Evolutionary conservation across 2,113 vertebrate species (phyloP), one percentile per base, ranked within the genome.

Genomic region (Saccopteryx bilineata): DNA sequence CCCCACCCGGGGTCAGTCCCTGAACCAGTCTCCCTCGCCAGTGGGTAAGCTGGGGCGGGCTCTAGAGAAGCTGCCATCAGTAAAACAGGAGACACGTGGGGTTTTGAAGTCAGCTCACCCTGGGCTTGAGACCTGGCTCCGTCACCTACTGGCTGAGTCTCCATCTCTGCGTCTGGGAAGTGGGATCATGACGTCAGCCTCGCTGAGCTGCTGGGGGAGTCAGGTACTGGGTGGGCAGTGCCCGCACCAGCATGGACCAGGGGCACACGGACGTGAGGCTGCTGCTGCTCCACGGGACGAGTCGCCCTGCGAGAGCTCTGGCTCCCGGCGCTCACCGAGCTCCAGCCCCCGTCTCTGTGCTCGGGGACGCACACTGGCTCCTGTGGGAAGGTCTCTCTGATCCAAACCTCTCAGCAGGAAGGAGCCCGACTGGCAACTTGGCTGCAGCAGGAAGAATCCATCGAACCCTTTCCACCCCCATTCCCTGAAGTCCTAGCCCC

Each of bases 301-400:
- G 50, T 58, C 33, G 19, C 50, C 26, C 4, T 17, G 5, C 4
- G 48, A 75, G 31, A 61, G 12, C 31, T 69, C 75, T 71, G 52
- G 1, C 12, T 4, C 2, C 54, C 18, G 21, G 15, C 4, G 31
- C 54, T 66, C 72, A 50, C 1, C 0, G 31, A 72, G 23, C 17
- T n/a, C 50, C 2, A 26, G 63, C 15, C 52, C 50, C n/a, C 5
- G 19, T 5, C n/a, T 85, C 76, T 13, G 2, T 9, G 28, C 52
- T 78, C 31, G 23, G 8, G 19, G 63, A 75, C 21, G 31, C 9
- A 54, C 5, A 7, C 78, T 69, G 14, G 46, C 28, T 61, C 76
- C 46, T 7, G 65, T 7, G 5, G 61, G 66, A 54, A n/a, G 83
- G 31, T 71, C 68, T 66, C 60, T 65, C 9, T 2, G 71, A 46